Percentiles rank a stretch among this genome's conserved stretches.
These are phyloP conservation scores for Metacarcinus magister DNA, from an alignment of 2,888 invertebrate genomes.

Conservation along the genomic window DNA sequence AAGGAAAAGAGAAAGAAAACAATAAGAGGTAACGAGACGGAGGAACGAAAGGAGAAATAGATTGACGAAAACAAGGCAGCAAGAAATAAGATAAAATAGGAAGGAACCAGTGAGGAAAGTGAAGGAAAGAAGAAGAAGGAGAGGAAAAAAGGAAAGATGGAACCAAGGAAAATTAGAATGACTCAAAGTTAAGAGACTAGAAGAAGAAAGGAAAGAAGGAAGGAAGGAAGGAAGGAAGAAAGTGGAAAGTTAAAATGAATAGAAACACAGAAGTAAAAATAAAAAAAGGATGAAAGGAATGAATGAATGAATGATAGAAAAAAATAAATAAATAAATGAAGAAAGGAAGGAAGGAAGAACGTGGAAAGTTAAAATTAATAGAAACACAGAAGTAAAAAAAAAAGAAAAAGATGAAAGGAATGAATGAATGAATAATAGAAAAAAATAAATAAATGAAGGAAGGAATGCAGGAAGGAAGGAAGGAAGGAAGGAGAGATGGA, in stretches of 20 bases:
- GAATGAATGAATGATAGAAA: neutral
- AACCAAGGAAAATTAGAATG: neutral
- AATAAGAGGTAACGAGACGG: neutral
- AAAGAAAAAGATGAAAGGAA: neutral
- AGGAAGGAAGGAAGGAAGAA: neutral
- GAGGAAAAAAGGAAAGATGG: neutral
- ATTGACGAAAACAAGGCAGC: neutral
- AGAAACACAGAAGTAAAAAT: neutral
- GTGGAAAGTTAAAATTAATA: neutral
- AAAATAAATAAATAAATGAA: neutral
- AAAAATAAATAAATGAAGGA: neutral
- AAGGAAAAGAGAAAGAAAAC: neutral
- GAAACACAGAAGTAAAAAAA: neutral
- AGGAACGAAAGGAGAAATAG: neutral
- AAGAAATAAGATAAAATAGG: neutral
- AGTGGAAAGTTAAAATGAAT: neutral
- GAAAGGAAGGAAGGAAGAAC: neutral
- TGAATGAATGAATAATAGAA: neutral
- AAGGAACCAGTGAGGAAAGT: neutral
- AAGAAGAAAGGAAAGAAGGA: neutral
- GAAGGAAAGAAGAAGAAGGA: neutral
- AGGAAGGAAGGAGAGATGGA: neutral
- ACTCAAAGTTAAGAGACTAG: neutral
- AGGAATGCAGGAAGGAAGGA: neutral
- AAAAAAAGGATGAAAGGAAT: neutral